Evolutionary conservation across 1,140 invertebrate species (phyloP), one percentile per base, ranked within the genome.

Genomic region (Drosophila tsacasi): DNA sequence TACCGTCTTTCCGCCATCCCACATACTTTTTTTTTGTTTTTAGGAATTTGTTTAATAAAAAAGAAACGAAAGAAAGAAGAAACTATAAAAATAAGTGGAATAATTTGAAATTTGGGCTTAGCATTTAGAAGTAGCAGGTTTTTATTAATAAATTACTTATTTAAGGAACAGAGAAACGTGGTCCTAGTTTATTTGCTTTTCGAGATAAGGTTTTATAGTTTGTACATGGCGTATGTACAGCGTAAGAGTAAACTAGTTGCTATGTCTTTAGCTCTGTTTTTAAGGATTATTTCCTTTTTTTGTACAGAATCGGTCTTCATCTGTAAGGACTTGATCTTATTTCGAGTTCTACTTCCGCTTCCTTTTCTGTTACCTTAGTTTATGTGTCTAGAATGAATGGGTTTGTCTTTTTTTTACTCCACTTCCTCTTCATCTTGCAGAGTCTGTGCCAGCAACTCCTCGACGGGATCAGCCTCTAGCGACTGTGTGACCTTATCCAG

Each of bases 1-100:
- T 50, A 19, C 17, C n/a, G 23, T 76, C 39, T 47, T 52, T 17
- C 12, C 15, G 35, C 25, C 40, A 54, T 50, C 52, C 25, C 40
- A 21, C 52, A 57, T 6, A 35, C 39, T 58, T 35, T 5, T 59
- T 68, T 54, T 59, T 79, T 60, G 35, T 62, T 69, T 76, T 40
- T 52, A 44, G 21, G 57, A 75, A 46, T 44, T 79, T 66, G 62
- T 44, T 61, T 74, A 75, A 82, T 75, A 62, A 75, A 82, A 69
- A 58, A 21, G 19, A 52, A 49, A 30, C 15, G 13, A 35, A 0
- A 35, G 32, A 35, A 35, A 35, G 32, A 32, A 32, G 8, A 35
- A 37, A 21, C 12, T 8, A 15, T 13, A 0, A 13, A 37, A 19
- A 5, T 47, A 49, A 50, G 30, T 30, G 17, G 8, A 46, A 30